Conservation (phyloP, 2,113 vertebrate genomes). For the Buteo buteo region DNA sequence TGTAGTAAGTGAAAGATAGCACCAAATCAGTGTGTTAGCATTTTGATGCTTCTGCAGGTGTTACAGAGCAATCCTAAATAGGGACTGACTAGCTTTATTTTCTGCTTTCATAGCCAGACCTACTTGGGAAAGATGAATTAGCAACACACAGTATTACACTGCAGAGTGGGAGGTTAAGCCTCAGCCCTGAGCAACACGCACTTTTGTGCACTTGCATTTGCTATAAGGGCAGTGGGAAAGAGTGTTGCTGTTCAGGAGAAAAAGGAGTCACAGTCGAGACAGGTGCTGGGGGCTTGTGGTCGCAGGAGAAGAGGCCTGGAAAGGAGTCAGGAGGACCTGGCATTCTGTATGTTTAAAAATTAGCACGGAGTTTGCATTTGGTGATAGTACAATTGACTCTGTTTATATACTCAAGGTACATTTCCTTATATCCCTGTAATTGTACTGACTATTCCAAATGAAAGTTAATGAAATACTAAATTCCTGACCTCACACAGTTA, state of each 20-base stretch:
- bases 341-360: background rate
- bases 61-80: background rate
- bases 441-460: background rate
- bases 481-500: background rate
- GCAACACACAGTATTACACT: background rate
- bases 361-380: background rate
- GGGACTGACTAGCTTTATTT: background rate
- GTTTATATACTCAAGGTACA: background rate
- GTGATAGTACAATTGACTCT: background rate
- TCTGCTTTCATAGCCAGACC: background rate
- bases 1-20: background rate
- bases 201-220: background rate
- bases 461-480: background rate
- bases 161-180: background rate
- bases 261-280: accelerated
- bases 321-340: background rate
- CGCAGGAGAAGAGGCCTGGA: background rate
- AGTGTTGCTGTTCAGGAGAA: background rate
- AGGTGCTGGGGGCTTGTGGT: background rate
- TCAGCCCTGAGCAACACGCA: background rate
- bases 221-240: background rate
- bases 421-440: background rate
- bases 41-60: background rate
- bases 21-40: background rate
- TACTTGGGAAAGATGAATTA: background rate